Base-by-base conservation (phyloP, 2,797 vertebrate species). In the Tangara arthus region DNA sequence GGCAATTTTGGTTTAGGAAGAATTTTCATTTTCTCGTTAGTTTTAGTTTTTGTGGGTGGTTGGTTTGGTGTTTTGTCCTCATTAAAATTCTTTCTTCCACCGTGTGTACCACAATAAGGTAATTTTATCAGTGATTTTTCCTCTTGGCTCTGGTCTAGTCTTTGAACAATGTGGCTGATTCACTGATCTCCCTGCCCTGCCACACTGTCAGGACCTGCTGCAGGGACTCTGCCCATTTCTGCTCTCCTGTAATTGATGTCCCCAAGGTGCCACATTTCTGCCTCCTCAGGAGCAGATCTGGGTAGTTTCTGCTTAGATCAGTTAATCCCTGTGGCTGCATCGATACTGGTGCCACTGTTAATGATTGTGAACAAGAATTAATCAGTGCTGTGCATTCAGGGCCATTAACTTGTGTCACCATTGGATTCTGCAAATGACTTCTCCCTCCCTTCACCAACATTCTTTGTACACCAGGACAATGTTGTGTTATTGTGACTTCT, bases 341-440 rank as follows among this genome's bases (percentile, higher is more conserved):
- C 35, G 8, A 66, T 92, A 50, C 35, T 15, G 21, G 23, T 94
- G 93, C 80, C 63, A 69, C 70, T 88, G 72, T 86, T 95, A 96
- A 94, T 96, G 96, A 89, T 47, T 0, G 3, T 69, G 77, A 96
- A 70, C 65, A 69, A 80, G 91, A 70, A 53, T 95, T 97, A 83
- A 95, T 59, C 18, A 34, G 73, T 34, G 52, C 49, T 95, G 4
- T 77, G 57, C 55, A 91, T 83, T 69, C 69, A 83, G 81, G 66
- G 80, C 77, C 85, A 86, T 97, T 96, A 94, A 55, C 86, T 89
- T 87, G 61, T 82, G 84, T 96, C 93, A 93, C 78, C 64, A 5
- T 3, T 69, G 53, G 19, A 5, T 87, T 90, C 75, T 94, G 30
- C 68, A 91, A 89, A 66, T 28, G 75, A 23, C 52, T 81, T 89